phyloP scores from a whole-genome alignment of 30 jellyfish, hydroid and myxozoan species.

The Nemopilema nomurai region DNA sequence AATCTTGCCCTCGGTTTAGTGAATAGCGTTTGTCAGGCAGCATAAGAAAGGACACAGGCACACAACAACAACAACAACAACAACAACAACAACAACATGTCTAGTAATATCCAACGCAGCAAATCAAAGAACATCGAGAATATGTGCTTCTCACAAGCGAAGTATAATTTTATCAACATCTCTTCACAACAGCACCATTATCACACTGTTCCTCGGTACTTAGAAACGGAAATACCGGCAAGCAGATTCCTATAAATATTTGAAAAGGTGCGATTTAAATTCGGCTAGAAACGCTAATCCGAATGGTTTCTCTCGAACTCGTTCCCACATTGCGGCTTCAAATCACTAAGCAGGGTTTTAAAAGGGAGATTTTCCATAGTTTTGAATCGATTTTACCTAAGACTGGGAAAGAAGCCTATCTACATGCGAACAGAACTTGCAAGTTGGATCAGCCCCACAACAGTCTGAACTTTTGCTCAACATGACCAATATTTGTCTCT shows the following conservation, averaged over 20 bases:
- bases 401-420: neutral
- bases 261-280: constrained; percentile 1
- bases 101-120: too few relatives aligned
- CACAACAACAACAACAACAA: neutral
- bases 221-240: neutral
- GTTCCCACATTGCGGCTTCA: constrained; percentile 42
- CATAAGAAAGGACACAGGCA: neutral
- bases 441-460: neutral
- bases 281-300: constrained; percentile 22
- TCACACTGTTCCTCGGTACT: neutral
- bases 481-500: too few relatives aligned
- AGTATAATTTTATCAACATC: neutral
- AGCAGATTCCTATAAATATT: constrained; percentile 6
- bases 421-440: neutral
- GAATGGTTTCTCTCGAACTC: neutral
- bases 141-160: too few relatives aligned
- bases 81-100: too few relatives aligned
- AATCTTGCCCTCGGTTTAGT: too few relatives aligned
- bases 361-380: constrained; percentile 10
- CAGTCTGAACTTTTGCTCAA: too few relatives aligned
- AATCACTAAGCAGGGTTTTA: constrained; percentile 29
- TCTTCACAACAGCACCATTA: neutral
- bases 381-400: neutral
- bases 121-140: too few relatives aligned
- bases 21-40: too few relatives aligned